phyloP scores from a whole-genome alignment of 92 coral and sea anemone species.

The Heliopora coerulea region DNA sequence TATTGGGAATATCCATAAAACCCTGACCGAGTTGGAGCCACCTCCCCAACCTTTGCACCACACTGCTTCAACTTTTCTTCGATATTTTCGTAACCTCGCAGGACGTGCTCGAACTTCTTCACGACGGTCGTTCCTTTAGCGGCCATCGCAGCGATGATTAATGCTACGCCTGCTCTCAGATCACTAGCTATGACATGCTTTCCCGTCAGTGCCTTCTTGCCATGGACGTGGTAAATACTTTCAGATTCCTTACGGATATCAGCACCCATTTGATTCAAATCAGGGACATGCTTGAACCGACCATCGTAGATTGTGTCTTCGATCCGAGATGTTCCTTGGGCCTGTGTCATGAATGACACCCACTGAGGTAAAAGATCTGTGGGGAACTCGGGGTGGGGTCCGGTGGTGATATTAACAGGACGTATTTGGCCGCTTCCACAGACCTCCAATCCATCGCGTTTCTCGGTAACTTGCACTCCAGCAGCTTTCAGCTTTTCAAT shows the following conservation, averaged over 20 bases:
- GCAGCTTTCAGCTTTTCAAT: constrained; percentile 37
- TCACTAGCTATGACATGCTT: constrained; percentile 46
- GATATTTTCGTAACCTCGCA: constrained; percentile 55
- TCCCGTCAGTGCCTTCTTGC: constrained; percentile 5
- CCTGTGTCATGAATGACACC: constrained; percentile 53
- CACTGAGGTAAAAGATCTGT: constrained; percentile 62
- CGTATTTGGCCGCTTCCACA: not conserved
- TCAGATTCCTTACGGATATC: not conserved
- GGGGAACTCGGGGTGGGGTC: constrained; percentile 57
- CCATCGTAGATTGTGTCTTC: constrained; percentile 50
- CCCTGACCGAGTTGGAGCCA: constrained; percentile 5
- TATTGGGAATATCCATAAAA: not conserved
- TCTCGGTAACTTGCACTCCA: constrained; percentile 42
- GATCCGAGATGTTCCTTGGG: constrained; percentile 44
- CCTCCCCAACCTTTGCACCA: not conserved
- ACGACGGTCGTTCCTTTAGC: constrained; percentile 42
- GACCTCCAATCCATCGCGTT: constrained; percentile 21
- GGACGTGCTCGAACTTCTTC: constrained; percentile 46
- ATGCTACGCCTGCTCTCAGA: constrained; percentile 55
- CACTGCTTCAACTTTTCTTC: constrained; percentile 33
- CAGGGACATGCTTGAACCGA: constrained; percentile 49
- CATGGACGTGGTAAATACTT: constrained; percentile 26
- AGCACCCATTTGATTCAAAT: constrained; percentile 55
- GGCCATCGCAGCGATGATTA: constrained; percentile 47
- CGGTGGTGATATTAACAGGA: constrained; percentile 38